Percentiles rank a stretch among this genome's conserved stretches.
Evolutionary conservation across 2,888 invertebrate species (phyloP).

Genomic region (Scaptomyza cyrtandrae): DNA sequence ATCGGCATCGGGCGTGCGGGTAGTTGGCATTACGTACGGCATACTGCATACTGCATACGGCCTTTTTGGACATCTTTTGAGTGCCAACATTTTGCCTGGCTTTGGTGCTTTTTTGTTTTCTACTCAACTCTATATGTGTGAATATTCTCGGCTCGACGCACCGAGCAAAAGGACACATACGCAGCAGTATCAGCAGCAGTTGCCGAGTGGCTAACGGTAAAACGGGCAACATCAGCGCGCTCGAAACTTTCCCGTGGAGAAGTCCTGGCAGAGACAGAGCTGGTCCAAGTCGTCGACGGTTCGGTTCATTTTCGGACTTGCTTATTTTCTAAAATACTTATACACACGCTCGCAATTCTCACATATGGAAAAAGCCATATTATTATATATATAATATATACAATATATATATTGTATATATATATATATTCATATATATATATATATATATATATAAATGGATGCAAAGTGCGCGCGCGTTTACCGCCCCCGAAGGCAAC

Average conservation of each 20-base stretch:
- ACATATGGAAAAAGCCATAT: slow-evolving; percentile 60
- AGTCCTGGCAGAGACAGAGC: slow-evolving; percentile 71
- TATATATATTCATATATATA: slow-evolving; percentile 37
- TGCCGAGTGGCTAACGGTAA: slow-evolving; percentile 52
- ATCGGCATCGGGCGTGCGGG: slow-evolving; percentile 82
- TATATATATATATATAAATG: slow-evolving; percentile 44
- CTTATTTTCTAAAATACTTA: slow-evolving; percentile 78
- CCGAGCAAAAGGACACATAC: slow-evolving; percentile 68
- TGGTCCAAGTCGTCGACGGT: slow-evolving; percentile 79
- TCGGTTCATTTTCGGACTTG: slow-evolving; percentile 79
- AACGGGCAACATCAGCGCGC: slow-evolving; percentile 46
- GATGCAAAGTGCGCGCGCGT: slow-evolving; percentile 72
- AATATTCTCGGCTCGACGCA: slow-evolving; percentile 81
- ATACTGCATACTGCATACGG: slow-evolving; percentile 72
- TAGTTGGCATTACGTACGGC: slow-evolving; percentile 74
- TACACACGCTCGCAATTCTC: slow-evolving; percentile 51
- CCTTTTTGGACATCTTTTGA: slow-evolving; percentile 84
- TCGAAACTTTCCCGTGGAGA: slow-evolving; percentile 49
- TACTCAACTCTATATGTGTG: slow-evolving; percentile 18
- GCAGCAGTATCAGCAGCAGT: slow-evolving; percentile 41
- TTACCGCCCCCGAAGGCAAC: slow-evolving; percentile 62
- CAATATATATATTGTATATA: slow-evolving; percentile 42
- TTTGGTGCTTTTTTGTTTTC: slow-evolving; percentile 53
- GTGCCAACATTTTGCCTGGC: slow-evolving; percentile 81
- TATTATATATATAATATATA: slow-evolving; percentile 76